Conservation (phyloP, 2,888 invertebrate species). For the Heliconius charithonia region DNA sequence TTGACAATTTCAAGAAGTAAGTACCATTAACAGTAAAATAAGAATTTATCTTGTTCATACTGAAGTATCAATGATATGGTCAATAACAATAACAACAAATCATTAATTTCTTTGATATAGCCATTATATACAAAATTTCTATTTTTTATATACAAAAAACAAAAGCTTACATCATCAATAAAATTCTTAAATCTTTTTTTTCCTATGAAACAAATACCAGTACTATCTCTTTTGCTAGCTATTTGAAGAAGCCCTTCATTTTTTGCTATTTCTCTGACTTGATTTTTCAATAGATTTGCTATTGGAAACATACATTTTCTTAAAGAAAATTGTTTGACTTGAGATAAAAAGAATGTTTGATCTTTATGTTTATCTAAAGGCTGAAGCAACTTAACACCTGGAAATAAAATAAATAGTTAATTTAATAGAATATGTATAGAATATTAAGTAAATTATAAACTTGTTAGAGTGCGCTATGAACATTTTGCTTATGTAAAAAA, state of each 20-base stretch:
- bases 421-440: not conserved
- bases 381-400: slow-evolving; percentile 88
- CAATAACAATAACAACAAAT: no score
- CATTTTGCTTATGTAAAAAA: no score
- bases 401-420: not conserved
- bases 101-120: no score
- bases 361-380: slow-evolving; percentile 92
- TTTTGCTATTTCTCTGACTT: slow-evolving; percentile 91
- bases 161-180: slow-evolving; percentile 89
- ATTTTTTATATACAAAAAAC: no score
- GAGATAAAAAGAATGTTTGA: slow-evolving; percentile 97
- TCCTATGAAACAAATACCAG: slow-evolving; percentile 99
- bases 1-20: no score
- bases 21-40: no score
- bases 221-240: slow-evolving; percentile 91
- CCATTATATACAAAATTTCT: no score
- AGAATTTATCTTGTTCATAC: no score
- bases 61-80: no score
- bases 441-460: no score
- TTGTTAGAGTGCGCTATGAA: no score
- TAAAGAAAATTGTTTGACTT: slow-evolving; percentile 90
- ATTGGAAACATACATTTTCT: slow-evolving; percentile 95
- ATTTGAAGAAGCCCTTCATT: slow-evolving; percentile 87
- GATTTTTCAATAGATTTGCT: slow-evolving; percentile 88
- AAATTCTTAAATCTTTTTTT: slow-evolving; percentile 93